phyloP scores from a whole-genome alignment of 2,797 vertebrate species.

The Alauda arvensis region DNA sequence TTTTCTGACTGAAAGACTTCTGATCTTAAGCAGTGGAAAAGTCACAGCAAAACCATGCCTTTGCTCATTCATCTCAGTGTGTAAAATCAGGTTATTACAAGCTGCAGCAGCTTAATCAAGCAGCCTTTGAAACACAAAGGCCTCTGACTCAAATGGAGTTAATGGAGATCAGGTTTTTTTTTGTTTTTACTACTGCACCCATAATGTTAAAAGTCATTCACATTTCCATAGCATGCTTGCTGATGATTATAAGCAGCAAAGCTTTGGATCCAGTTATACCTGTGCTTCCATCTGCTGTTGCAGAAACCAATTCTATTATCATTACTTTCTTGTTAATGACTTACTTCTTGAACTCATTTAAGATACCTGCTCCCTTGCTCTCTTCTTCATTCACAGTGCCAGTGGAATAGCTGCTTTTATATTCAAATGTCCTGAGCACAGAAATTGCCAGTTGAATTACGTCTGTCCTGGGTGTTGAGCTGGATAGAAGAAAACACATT shows the following conservation, averaged over 20 bases:
- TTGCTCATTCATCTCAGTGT: not conserved
- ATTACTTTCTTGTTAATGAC: conserved; percentile 32
- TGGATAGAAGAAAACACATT: not conserved
- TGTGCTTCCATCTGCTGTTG: conserved; percentile 36
- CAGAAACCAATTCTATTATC: conserved; percentile 29
- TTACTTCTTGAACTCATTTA: conserved; percentile 27
- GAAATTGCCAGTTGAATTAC: conserved; percentile 8
- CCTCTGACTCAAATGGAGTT: conserved; percentile 16
- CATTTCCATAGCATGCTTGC: not conserved
- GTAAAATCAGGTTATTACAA: conserved; percentile 13
- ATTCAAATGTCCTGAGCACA: not conserved
- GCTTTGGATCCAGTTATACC: conserved; percentile 30
- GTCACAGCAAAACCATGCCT: not conserved
- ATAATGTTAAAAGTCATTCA: conserved; percentile 16
- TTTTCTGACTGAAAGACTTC: not conserved
- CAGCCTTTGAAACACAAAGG: conserved; percentile 27
- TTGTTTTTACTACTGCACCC: not conserved
- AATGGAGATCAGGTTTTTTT: not conserved
- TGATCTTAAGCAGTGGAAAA: conserved; percentile 4
- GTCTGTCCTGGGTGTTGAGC: not conserved
- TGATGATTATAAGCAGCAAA: conserved; percentile 30
- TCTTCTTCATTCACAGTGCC: not conserved
- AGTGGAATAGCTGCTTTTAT: conserved; percentile 6
- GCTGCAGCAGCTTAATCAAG: not conserved
- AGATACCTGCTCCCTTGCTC: not conserved